Conservation (phyloP, 2,113 vertebrate genomes). For the Ornithorhynchus anatinus region DNA sequence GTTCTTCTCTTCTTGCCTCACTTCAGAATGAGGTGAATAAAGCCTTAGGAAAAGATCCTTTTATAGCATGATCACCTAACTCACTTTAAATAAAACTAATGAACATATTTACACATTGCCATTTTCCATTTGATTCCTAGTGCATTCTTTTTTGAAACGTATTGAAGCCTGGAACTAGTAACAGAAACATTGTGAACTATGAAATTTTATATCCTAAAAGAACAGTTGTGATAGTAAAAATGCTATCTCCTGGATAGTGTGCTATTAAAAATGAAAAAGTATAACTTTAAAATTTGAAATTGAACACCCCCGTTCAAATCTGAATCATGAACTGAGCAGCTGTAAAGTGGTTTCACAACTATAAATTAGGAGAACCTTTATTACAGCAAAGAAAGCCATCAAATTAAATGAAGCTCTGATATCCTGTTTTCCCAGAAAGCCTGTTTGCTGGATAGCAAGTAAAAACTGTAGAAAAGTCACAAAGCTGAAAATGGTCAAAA, state of each 20-base stretch:
- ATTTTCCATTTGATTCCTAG: background rate
- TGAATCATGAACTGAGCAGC: background rate
- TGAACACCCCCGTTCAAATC: background rate
- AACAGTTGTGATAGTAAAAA: background rate
- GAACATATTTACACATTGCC: background rate
- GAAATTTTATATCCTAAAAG: background rate
- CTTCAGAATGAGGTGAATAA: too few species aligned
- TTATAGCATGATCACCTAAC: too few species aligned
- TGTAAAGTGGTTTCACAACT: background rate
- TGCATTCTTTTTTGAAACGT: background rate
- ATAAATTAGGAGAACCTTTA: background rate
- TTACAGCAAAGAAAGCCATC: background rate
- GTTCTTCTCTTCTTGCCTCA: too few species aligned
- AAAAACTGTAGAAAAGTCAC: background rate
- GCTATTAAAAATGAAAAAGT: background rate
- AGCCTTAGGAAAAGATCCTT: too few species aligned
- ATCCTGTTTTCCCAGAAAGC: background rate
- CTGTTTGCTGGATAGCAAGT: background rate
- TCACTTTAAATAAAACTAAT: background rate
- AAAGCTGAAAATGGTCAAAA: background rate
- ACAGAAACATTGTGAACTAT: background rate
- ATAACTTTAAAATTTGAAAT: conserved; percentile 4
- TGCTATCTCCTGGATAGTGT: background rate
- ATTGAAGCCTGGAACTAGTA: background rate
- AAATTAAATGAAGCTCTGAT: background rate